Evolutionary conservation across 1,140 invertebrate species (phyloP), one percentile per base, ranked within the genome.

Genomic region (Caenorhabditis inopinata): DNA sequence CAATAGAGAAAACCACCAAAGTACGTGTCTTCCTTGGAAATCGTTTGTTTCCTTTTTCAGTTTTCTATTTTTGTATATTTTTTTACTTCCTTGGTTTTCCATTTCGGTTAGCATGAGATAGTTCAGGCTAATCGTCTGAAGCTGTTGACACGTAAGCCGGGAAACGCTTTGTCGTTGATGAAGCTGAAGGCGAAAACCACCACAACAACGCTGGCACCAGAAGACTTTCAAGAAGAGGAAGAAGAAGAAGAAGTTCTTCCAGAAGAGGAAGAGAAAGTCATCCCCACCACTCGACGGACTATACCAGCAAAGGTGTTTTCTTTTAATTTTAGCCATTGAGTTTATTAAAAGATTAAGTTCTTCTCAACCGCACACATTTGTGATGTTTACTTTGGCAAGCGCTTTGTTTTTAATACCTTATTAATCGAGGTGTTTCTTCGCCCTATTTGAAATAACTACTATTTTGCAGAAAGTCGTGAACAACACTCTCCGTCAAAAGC

Each of bases 91-190:
- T 58, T 18, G 23, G 3, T 5, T 78, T 78, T 46, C 18, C 4
- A 23, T 77, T 27, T 49, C 25, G 25, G 25, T 68, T 29, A 5
- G 32, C 32, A 42, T 21, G 32, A 9, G 3, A 11, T 21, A 1
- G 12, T 53, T 27, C 29, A 78, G 76, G 76, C 53, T 21, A 78
- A 78, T 21, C 76, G 76, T 45, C 76, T 78, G 49, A 51, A 53
- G 49, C 29, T 79, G 29, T 51, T 79, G 62, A 79, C 78, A 29
- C 78, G 78, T 23, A 47, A 58, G n/a, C 78, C 78, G 21, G 58
- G 58, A 68, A 68, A 68, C n/a, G 29, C 58, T 1, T 68, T 68
- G 58, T 68, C 58, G 32, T 21, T 68, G 32, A 68, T 68, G 58
- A 68, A 68, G n/a, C n/a, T 68, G 29, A 79, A 79, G 11, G 46